Evolutionary conservation across 2,888 invertebrate species (phyloP).

Genomic region (Steromphala cineraria): DNA sequence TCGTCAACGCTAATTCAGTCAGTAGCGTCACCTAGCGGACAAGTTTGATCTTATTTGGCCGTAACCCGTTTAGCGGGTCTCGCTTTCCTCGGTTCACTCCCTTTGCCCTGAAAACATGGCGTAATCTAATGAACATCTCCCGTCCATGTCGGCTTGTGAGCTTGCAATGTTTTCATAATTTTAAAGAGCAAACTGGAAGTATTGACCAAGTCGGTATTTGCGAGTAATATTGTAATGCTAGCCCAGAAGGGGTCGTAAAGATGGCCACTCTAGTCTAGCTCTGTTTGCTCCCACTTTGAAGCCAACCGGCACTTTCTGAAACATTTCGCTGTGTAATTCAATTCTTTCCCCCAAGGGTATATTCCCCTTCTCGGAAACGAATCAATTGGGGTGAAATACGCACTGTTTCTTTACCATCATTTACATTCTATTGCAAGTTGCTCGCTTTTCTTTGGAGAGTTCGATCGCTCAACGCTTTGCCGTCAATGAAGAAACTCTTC

Average conservation of each 20-base stretch:
- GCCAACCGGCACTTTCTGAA: slow-evolving; percentile 7
- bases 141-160: background rate
- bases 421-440: slow-evolving; percentile 20
- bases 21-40: background rate
- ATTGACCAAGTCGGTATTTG: background rate
- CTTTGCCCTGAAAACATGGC: background rate
- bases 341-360: slow-evolving; percentile 14
- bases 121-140: slow-evolving; percentile 14
- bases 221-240: background rate
- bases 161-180: slow-evolving; percentile 22
- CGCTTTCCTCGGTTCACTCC: slow-evolving; percentile 3
- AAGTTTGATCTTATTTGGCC: slow-evolving; percentile 4
- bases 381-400: slow-evolving; percentile 10
- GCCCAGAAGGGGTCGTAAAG: background rate
- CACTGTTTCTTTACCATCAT: slow-evolving; percentile 14
- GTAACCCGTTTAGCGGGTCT: slow-evolving; percentile 4
- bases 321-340: slow-evolving; percentile 16
- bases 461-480: slow-evolving; percentile 2
- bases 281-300: background rate
- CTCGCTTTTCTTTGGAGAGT: background rate
- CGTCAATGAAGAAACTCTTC: background rate
- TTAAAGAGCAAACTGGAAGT: slow-evolving; percentile 12
- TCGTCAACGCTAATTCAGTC: background rate
- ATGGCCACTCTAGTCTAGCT: background rate
- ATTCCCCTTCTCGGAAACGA: slow-evolving; percentile 10